Percentiles rank a stretch among this genome's conserved stretches.
Conservation (phyloP, 2,888 invertebrate species). For the Rhyacophila evoluta region DNA sequence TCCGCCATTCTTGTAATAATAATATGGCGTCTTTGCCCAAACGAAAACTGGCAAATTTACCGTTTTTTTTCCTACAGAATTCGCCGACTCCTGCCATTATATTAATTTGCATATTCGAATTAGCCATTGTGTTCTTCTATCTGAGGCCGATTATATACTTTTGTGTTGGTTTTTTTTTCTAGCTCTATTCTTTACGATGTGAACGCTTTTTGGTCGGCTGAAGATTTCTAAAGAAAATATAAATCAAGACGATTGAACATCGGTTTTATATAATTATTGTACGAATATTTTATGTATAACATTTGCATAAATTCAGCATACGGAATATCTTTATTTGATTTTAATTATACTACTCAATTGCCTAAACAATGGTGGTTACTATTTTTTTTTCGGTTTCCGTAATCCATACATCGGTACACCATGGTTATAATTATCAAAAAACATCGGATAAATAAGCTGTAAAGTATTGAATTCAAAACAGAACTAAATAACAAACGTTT, state of each 20-base stretch:
- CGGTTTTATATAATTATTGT: too few species aligned
- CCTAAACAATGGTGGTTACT: too few species aligned
- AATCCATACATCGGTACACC: too few species aligned
- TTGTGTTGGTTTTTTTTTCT: not conserved
- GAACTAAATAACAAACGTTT: too few species aligned
- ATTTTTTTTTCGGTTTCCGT: too few species aligned
- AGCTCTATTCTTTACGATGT: constrained; percentile 26
- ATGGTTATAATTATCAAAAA: too few species aligned
- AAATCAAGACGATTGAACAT: not conserved
- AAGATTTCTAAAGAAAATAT: not conserved
- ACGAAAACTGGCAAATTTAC: constrained; percentile 27
- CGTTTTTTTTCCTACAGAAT: constrained; percentile 25
- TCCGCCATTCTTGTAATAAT: not conserved
- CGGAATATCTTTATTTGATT: too few species aligned
- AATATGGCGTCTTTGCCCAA: not conserved
- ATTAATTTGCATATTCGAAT: constrained; percentile 50
- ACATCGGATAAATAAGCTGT: too few species aligned
- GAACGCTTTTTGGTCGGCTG: constrained; percentile 33
- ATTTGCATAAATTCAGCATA: too few species aligned
- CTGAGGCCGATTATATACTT: constrained; percentile 27
- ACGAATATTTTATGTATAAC: too few species aligned
- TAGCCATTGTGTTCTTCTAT: constrained; percentile 44
- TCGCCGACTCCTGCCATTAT: not conserved
- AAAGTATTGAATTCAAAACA: too few species aligned
- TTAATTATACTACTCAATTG: too few species aligned